These are phyloP conservation scores for Drosophila histrio DNA, from an alignment of 2,888 invertebrate genomes.

Conservation along the genomic window DNA sequence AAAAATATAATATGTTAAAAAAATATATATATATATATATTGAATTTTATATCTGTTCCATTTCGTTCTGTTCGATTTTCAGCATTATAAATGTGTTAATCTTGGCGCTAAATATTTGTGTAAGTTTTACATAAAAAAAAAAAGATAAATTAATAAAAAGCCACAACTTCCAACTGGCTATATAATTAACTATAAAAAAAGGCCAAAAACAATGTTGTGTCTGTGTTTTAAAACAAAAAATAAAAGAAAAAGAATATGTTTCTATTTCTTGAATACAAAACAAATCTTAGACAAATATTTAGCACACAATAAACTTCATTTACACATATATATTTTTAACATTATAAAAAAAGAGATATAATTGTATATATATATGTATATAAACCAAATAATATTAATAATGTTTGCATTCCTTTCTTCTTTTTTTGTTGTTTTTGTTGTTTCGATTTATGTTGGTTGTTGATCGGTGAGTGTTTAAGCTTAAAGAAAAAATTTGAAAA, in stretches of 20 bases:
- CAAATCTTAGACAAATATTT: slow-evolving; percentile 42
- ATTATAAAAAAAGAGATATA: slow-evolving; percentile 12
- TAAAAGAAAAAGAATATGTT: background rate
- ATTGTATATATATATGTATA: slow-evolving; percentile 9
- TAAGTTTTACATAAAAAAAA: slow-evolving; percentile 3
- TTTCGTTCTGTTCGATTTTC: slow-evolving; percentile 35
- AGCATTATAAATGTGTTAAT: slow-evolving; percentile 8
- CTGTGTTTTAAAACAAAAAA: background rate
- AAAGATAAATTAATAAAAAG: background rate
- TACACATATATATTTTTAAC: background rate
- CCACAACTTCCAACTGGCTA: background rate
- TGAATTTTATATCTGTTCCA: slow-evolving; percentile 31
- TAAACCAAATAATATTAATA: slow-evolving; percentile 14
- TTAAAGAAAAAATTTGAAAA: slow-evolving; percentile 62
- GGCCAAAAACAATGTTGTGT: background rate
- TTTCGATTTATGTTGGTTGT: slow-evolving; percentile 37
- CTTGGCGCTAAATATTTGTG: slow-evolving; percentile 36
- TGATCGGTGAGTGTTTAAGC: slow-evolving; percentile 47
- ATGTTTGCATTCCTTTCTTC: slow-evolving; percentile 14
- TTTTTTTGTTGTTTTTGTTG: background rate
- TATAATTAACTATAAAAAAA: background rate
- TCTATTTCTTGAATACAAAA: background rate
- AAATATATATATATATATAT: slow-evolving; percentile 18
- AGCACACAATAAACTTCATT: slow-evolving; percentile 23
- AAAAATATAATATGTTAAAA: slow-evolving; percentile 37